A percentile compares a stretch with the other conserved stretches of the same genome.
Conservation (phyloP, 1,140 invertebrate genomes). For the Megathymus violae region DNA sequence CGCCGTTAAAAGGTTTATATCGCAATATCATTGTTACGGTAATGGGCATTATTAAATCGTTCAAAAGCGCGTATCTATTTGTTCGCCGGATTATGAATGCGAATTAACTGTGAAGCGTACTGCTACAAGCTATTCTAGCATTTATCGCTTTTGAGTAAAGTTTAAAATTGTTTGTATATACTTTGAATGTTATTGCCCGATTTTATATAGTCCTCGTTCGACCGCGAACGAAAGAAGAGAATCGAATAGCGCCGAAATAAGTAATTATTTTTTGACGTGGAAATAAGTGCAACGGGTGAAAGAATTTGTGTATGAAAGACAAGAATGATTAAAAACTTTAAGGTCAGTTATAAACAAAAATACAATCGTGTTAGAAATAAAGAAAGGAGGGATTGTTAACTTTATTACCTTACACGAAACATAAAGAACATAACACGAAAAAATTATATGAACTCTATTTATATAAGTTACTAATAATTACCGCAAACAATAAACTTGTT, state of each 20-base stretch:
- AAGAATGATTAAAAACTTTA: too few relatives aligned
- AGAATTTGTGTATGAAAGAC: too few relatives aligned
- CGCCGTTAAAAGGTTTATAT: slow-evolving; percentile 31
- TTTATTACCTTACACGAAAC: too few relatives aligned
- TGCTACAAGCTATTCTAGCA: slow-evolving; percentile 14
- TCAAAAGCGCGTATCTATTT: slow-evolving; percentile 54
- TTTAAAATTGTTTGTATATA: slow-evolving; percentile 4
- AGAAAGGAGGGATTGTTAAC: too few relatives aligned
- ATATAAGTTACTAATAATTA: too few relatives aligned
- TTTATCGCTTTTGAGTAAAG: slow-evolving; percentile 24
- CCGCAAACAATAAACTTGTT: too few relatives aligned
- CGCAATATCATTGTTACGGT: slow-evolving; percentile 20
- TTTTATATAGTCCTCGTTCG: slow-evolving; percentile 5
- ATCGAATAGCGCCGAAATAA: neutral
- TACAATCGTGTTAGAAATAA: too few relatives aligned
- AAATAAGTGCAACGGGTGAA: too few relatives aligned
- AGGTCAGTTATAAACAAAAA: too few relatives aligned
- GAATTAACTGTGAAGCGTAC: slow-evolving; percentile 26
- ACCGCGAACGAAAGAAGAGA: neutral
- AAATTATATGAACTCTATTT: too few relatives aligned
- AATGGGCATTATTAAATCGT: slow-evolving; percentile 52
- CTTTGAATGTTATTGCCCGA: neutral
- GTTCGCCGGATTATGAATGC: slow-evolving; percentile 49
- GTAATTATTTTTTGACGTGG: too few relatives aligned
- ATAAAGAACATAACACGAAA: too few relatives aligned